phyloP scores from a whole-genome alignment of 2,797 vertebrate genomes.

The Ataeniobius toweri region DNA sequence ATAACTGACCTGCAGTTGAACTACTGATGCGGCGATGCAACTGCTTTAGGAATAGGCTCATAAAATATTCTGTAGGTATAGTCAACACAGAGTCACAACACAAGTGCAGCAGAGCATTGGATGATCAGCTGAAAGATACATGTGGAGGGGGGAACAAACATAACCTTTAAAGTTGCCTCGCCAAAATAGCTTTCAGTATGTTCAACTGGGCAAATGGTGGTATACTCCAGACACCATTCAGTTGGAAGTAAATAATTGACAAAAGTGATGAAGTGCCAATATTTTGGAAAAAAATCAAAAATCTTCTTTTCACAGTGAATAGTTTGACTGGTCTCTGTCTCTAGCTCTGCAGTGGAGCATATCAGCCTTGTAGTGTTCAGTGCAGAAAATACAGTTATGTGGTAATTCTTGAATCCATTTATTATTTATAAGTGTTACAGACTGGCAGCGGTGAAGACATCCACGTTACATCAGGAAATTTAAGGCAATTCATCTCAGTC shows the following conservation, averaged over 20 bases:
- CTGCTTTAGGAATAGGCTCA: slow-evolving; percentile 30
- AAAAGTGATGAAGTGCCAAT: slow-evolving; percentile 26
- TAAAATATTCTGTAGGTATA: slow-evolving; percentile 31
- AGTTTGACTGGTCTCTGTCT: slow-evolving; percentile 57
- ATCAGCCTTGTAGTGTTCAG: slow-evolving; percentile 66
- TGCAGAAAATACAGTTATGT: slow-evolving; percentile 70
- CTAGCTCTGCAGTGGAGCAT: slow-evolving; percentile 48
- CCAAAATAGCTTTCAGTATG: slow-evolving; percentile 49
- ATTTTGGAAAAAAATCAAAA: slow-evolving; percentile 47
- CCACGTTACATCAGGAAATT: slow-evolving; percentile 62
- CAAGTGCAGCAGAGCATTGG: slow-evolving; percentile 34
- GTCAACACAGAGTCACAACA: slow-evolving; percentile 24
- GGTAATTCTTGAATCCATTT: slow-evolving; percentile 69
- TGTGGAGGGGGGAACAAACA: slow-evolving; percentile 60
- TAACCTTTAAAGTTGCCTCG: slow-evolving; percentile 66
- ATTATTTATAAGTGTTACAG: slow-evolving; percentile 82
- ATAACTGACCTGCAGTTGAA: slow-evolving; percentile 32
- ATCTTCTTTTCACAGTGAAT: slow-evolving; percentile 56
- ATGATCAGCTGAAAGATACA: slow-evolving; percentile 68
- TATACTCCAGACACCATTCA: slow-evolving; percentile 69
- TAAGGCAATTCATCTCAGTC: slow-evolving; percentile 48
- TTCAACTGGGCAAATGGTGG: slow-evolving; percentile 62
- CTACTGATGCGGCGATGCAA: slow-evolving; percentile 24
- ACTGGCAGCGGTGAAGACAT: slow-evolving; percentile 69
- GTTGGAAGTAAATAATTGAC: slow-evolving; percentile 68